Evolutionary conservation across 2,888 invertebrate genomes (phyloP).

Genomic region (Eupsilia transversa): DNA sequence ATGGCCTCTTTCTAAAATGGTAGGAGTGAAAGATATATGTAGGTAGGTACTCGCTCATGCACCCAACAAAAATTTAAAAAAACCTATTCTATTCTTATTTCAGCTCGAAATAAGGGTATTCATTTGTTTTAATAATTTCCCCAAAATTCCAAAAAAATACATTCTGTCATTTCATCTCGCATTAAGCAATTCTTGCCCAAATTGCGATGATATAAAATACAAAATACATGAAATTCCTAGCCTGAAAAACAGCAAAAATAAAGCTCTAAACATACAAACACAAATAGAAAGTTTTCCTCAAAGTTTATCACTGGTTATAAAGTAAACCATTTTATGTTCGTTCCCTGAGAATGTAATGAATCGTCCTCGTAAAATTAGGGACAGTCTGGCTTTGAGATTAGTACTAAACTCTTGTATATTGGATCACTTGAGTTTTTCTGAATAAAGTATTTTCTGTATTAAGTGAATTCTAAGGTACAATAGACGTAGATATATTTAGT

Average conservation of each 20-base stretch:
- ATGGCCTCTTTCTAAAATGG: not conserved
- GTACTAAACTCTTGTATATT: constrained; percentile 42
- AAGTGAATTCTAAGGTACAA: constrained; percentile 5
- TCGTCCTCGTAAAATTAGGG: constrained; percentile 48
- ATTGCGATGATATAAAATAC: not conserved
- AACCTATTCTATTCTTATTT: too few species aligned
- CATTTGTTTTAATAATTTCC: not conserved
- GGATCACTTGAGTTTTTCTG: not conserved
- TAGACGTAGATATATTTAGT: too few species aligned
- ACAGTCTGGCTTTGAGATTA: constrained; percentile 27
- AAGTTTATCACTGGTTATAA: constrained; percentile 38
- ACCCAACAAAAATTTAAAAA: not conserved
- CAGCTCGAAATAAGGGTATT: too few species aligned
- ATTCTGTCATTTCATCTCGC: not conserved
- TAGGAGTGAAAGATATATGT: not conserved
- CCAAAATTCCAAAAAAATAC: not conserved
- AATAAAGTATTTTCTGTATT: constrained; percentile 2
- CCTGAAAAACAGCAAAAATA: constrained; percentile 3
- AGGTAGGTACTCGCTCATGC: not conserved
- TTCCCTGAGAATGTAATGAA: constrained; percentile 42
- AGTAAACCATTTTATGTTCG: constrained; percentile 43
- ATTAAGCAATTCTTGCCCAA: not conserved
- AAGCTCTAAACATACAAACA: constrained; percentile 1
- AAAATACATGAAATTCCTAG: constrained; percentile 9
- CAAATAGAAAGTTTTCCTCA: constrained; percentile 15